These are phyloP conservation scores for Pseudopipra pipra DNA, from an alignment of 2,113 vertebrate species.

Conservation along the genomic window DNA sequence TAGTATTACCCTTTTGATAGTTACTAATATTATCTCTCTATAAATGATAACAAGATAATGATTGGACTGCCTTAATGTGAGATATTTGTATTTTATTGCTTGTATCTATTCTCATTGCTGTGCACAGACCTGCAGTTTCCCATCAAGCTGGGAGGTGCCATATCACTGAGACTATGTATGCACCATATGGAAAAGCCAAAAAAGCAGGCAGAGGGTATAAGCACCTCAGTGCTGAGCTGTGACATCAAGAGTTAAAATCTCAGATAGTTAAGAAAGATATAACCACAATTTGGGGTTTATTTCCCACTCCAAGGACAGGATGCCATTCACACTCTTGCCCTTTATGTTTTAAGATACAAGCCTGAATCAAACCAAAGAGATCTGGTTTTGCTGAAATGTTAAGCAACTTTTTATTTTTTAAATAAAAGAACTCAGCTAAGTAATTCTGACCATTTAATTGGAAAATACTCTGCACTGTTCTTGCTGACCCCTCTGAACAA, in stretches of 20 bases:
- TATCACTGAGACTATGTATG: background rate
- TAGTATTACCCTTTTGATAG: background rate
- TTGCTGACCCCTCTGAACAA: slow-evolving; percentile 41
- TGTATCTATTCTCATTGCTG: background rate
- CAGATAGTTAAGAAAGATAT: background rate
- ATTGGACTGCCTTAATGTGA: background rate
- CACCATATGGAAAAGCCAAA: background rate
- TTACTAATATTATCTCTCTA: background rate
- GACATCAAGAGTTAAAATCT: background rate
- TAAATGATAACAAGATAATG: background rate
- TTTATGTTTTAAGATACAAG: slow-evolving; percentile 6
- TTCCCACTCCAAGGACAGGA: background rate
- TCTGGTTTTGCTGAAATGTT: slow-evolving; percentile 16
- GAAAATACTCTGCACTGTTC: slow-evolving; percentile 33
- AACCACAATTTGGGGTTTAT: background rate
- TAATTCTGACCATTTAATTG: slow-evolving; percentile 4
- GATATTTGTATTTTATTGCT: background rate
- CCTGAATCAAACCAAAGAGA: background rate
- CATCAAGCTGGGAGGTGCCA: background rate
- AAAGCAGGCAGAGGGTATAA: background rate
- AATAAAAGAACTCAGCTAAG: background rate
- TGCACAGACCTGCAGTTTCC: background rate
- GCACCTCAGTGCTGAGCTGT: background rate
- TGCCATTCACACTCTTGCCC: background rate
- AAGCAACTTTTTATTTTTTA: background rate